Evolutionary conservation across 1,140 invertebrate genomes (phyloP).

Genomic region (Drosophila ogumai): DNA sequence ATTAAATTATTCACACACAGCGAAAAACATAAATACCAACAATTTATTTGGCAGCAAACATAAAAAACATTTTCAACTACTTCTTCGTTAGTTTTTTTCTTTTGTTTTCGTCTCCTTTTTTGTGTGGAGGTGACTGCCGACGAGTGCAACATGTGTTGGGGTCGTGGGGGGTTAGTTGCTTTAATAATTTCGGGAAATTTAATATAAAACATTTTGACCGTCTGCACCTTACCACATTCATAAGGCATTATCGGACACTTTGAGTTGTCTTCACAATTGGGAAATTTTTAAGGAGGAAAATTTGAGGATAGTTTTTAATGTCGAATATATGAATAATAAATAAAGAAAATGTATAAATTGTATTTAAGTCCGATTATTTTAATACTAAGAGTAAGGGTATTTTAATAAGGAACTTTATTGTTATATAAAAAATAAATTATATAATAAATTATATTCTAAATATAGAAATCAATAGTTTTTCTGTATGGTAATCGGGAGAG

Average conservation of each 20-base stretch:
- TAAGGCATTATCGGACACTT: constrained; percentile 17
- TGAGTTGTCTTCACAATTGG: neutral
- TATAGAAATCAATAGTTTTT: too few relatives aligned
- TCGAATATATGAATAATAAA: neutral
- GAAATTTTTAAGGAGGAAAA: neutral
- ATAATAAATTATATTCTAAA: too few relatives aligned
- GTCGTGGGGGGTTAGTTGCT: constrained; percentile 34
- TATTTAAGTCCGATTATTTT: too few relatives aligned
- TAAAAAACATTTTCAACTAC: constrained; percentile 50
- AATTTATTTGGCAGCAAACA: constrained; percentile 73
- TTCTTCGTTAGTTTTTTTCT: constrained; percentile 28
- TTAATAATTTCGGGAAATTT: constrained; percentile 67
- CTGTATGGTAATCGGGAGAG: too few relatives aligned
- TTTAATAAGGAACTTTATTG: too few relatives aligned
- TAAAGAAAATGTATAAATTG: too few relatives aligned
- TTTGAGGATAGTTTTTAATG: neutral
- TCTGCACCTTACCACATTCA: constrained; percentile 48
- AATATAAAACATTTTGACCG: constrained; percentile 72
- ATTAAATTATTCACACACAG: constrained; percentile 72
- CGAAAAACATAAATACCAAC: constrained; percentile 71
- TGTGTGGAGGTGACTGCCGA: neutral
- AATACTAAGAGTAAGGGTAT: too few relatives aligned
- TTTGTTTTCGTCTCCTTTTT: neutral
- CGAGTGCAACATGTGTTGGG: constrained; percentile 40
- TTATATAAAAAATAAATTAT: too few relatives aligned